Evolutionary conservation across 2,888 invertebrate genomes (phyloP).

Genomic region (Diploptera punctata): DNA sequence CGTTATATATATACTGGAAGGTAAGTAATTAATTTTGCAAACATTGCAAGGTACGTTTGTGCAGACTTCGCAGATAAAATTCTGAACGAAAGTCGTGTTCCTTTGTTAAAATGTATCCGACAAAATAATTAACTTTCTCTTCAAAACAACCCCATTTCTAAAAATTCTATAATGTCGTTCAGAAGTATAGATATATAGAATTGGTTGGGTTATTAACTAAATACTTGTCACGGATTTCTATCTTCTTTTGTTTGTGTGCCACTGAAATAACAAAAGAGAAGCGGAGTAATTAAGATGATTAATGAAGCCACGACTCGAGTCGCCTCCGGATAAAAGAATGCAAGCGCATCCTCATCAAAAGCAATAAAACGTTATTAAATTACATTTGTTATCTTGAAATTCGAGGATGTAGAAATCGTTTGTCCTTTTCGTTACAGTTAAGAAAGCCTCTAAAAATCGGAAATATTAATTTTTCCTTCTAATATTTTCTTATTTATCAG

Average conservation of each 20-base stretch:
- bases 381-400: not conserved
- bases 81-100: no score
- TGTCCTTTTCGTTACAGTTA: not conserved
- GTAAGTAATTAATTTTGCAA: no score
- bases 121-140: no score
- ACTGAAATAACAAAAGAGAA: not conserved
- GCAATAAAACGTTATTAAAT: constrained; percentile 26
- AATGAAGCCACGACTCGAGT: not conserved
- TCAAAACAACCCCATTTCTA: no score
- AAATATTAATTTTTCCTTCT: not conserved
- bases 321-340: constrained; percentile 4
- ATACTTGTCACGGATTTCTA: not conserved
- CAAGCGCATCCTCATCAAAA: not conserved
- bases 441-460: not conserved
- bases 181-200: no score
- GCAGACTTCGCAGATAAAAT: no score
- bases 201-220: not conserved
- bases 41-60: no score
- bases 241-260: not conserved
- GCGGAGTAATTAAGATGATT: constrained; percentile 11
- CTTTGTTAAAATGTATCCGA: no score
- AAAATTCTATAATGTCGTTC: no score
- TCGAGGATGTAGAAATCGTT: not conserved
- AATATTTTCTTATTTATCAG: not conserved
- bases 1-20: no score